A percentile compares a stretch with the other conserved stretches of the same genome.
These are phyloP conservation scores for Philhelius pedissequus DNA, from an alignment of 2,888 invertebrate genomes.

Conservation along the genomic window DNA sequence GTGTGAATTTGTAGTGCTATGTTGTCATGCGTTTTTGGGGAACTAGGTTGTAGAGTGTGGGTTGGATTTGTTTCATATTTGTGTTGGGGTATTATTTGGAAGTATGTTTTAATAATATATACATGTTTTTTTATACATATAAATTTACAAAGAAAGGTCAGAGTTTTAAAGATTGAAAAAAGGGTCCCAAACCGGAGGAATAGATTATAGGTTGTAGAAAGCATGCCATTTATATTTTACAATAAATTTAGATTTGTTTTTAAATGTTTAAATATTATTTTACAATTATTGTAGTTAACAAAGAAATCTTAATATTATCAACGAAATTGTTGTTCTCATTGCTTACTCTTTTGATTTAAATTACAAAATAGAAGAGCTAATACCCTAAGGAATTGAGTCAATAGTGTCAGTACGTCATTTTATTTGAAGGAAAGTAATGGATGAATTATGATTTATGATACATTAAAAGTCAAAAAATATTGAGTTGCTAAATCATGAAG, in stretches of 20 bases:
- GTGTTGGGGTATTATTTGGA: neutral
- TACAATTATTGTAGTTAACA: no score
- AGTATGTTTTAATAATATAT: neutral
- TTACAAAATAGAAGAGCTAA: no score
- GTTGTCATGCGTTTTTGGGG: slow-evolving; percentile 12
- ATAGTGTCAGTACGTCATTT: no score
- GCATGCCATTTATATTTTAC: neutral
- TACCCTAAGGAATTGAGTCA: no score
- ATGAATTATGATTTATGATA: no score
- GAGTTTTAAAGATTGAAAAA: neutral
- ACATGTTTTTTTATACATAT: neutral
- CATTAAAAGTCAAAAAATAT: no score
- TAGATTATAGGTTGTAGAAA: neutral
- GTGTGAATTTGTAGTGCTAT: neutral
- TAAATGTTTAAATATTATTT: neutral
- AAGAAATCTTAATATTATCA: no score
- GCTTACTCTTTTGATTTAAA: no score
- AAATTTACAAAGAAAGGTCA: neutral
- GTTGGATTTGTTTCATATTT: neutral
- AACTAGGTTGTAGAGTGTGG: neutral
- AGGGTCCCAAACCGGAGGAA: neutral
- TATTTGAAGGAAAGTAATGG: no score
- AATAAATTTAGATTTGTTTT: neutral
- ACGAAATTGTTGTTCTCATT: no score
- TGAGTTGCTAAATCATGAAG: no score